phyloP scores from a whole-genome alignment of 2,113 vertebrate genomes.

The Manacus vitellinus region DNA sequence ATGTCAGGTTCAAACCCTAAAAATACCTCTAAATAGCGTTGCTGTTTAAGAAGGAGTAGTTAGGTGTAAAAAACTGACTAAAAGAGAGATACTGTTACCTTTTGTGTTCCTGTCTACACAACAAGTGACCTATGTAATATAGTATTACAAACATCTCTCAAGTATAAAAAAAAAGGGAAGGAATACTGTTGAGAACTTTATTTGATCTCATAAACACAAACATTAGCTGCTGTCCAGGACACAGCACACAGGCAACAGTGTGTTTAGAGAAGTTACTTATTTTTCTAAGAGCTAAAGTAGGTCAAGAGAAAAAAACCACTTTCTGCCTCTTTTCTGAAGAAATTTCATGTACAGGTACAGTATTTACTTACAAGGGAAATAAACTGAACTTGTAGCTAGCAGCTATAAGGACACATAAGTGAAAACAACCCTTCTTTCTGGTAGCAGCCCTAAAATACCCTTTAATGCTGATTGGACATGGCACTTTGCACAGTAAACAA shows the following conservation, averaged over 20 bases:
- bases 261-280: slow-evolving; percentile 15
- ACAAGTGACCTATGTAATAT: neutral
- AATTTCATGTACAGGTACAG: neutral
- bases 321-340: neutral
- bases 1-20: neutral
- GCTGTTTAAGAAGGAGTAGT: neutral
- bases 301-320: neutral
- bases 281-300: slow-evolving; percentile 35
- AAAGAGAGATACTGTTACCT: neutral
- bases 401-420: neutral
- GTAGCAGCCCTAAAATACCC: neutral
- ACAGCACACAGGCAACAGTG: neutral
- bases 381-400: slow-evolving; percentile 10
- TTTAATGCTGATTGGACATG: slow-evolving; percentile 50
- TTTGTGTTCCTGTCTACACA: neutral
- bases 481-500: slow-evolving; percentile 29
- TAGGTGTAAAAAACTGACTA: neutral
- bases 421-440: slow-evolving; percentile 9
- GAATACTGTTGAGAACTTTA: neutral
- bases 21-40: neutral
- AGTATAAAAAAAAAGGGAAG: neutral
- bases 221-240: neutral
- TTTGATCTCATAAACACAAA: slow-evolving; percentile 7
- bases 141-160: neutral
- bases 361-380: neutral